phyloP scores from a whole-genome alignment of 2,797 vertebrate genomes.

The Diplodus sargus region DNA sequence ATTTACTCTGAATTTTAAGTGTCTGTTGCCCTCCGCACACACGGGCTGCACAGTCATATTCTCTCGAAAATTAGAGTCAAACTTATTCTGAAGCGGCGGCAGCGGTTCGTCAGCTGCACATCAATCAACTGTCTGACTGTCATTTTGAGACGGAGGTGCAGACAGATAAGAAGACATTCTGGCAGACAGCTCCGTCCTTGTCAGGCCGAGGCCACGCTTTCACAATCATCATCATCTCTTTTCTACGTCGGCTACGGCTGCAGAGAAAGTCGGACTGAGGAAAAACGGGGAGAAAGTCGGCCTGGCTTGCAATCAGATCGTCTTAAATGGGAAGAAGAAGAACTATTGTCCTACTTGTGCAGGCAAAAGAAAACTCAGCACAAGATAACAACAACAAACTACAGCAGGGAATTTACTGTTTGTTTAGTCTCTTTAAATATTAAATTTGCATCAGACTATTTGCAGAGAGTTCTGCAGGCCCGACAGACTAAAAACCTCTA shows the following conservation, averaged over 20 bases:
- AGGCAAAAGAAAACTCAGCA: background rate
- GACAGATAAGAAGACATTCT: slow-evolving; percentile 35
- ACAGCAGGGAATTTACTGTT: background rate
- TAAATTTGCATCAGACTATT: slow-evolving; percentile 5
- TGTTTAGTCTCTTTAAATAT: background rate
- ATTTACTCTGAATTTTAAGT: slow-evolving; percentile 61
- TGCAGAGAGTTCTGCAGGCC: background rate
- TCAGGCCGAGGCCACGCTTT: slow-evolving; percentile 29
- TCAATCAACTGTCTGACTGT: slow-evolving; percentile 41
- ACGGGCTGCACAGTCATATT: slow-evolving; percentile 21
- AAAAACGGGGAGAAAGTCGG: slow-evolving; percentile 10
- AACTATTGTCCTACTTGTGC: background rate
- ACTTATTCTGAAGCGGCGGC: slow-evolving; percentile 20
- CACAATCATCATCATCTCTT: slow-evolving; percentile 30
- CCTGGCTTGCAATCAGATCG: background rate
- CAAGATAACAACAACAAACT: background rate
- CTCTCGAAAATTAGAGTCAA: slow-evolving; percentile 34
- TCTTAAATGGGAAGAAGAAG: slow-evolving; percentile 22
- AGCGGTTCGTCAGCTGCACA: slow-evolving; percentile 22
- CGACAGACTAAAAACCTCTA: too few relatives aligned
- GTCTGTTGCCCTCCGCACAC: slow-evolving; percentile 11
- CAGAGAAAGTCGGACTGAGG: slow-evolving; percentile 22
- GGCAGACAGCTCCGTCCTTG: slow-evolving; percentile 45
- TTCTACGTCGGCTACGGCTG: slow-evolving; percentile 33
- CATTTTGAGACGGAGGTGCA: slow-evolving; percentile 25